phyloP scores from a whole-genome alignment of 2,797 vertebrate species.

The Anguilla megastoma region DNA sequence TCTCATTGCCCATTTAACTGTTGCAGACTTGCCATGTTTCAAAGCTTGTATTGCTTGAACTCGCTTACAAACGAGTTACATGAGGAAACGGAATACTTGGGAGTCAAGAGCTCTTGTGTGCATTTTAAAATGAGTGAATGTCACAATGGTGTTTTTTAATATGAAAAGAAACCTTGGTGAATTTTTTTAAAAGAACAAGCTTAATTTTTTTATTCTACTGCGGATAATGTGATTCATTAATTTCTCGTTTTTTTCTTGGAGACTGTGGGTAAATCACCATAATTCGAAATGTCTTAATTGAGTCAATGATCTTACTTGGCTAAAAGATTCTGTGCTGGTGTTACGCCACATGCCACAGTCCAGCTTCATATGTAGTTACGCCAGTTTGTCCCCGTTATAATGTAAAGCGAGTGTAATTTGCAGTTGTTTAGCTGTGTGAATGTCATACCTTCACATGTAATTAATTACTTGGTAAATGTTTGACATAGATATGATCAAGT shows the following conservation, averaged over 20 bases:
- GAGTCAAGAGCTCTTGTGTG: not conserved
- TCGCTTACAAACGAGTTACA: not conserved
- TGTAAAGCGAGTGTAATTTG: constrained; percentile 35
- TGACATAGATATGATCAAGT: not conserved
- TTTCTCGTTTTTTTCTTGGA: not conserved
- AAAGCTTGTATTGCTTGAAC: not conserved
- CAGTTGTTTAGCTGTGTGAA: constrained; percentile 40
- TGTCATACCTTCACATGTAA: constrained; percentile 29
- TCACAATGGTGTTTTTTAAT: constrained; percentile 12
- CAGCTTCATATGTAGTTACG: constrained; percentile 18
- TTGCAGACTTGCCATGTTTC: not conserved
- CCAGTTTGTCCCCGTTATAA: constrained; percentile 19
- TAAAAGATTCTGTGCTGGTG: constrained; percentile 15
- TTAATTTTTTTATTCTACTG: not conserved
- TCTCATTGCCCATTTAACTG: constrained; percentile 71
- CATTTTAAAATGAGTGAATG: constrained; percentile 18
- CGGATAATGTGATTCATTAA: constrained; percentile 20
- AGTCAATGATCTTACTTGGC: constrained; percentile 25
- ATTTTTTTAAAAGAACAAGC: constrained; percentile 1
- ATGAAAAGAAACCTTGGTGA: not conserved
- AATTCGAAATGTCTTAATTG: constrained; percentile 21
- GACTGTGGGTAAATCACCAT: not conserved
- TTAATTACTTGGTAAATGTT: constrained; percentile 33
- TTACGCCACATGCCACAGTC: not conserved
- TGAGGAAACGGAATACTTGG: not conserved